A percentile compares a stretch with the other conserved stretches of the same genome.
Evolutionary conservation across 2,113 vertebrate species (phyloP).

Genomic region (Limnothrissa miodon): DNA sequence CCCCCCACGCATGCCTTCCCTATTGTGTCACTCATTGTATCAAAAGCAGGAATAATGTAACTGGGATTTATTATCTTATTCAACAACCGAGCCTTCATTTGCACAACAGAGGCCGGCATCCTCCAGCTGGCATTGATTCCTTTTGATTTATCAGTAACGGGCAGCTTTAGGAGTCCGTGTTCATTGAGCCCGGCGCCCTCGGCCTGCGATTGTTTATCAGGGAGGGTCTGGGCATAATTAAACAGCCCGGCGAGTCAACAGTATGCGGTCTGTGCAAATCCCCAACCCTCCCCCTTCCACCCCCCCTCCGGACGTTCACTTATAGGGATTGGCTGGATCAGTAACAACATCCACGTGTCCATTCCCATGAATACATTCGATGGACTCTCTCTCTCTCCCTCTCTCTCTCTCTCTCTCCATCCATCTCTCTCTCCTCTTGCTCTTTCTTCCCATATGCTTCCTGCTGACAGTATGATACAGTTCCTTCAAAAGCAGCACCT

Average conservation of each 20-base stretch:
- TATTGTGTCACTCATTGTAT: constrained; percentile 55
- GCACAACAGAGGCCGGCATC: constrained; percentile 68
- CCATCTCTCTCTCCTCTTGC: background rate
- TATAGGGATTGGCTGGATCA: constrained; percentile 9
- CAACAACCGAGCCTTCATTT: constrained; percentile 63
- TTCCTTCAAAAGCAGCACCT: background rate
- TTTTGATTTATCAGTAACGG: constrained; percentile 65
- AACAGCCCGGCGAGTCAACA: constrained; percentile 48
- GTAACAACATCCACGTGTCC: background rate
- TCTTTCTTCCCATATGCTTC: background rate
- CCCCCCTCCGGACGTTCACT: constrained; percentile 6
- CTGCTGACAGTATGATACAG: background rate
- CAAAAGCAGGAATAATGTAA: constrained; percentile 64
- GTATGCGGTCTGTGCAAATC: constrained; percentile 1
- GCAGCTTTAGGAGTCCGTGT: constrained; percentile 53
- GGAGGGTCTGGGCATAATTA: constrained; percentile 51
- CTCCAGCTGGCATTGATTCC: constrained; percentile 64
- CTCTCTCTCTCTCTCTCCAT: background rate
- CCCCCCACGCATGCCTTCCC: background rate
- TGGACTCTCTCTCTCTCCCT: background rate
- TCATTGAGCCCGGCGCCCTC: constrained; percentile 41
- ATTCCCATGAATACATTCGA: background rate
- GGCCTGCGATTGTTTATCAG: constrained; percentile 58
- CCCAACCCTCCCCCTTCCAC: background rate
- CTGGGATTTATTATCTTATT: constrained; percentile 64